Conservation (phyloP, 1,140 invertebrate genomes). For the Bombus picipes region DNA sequence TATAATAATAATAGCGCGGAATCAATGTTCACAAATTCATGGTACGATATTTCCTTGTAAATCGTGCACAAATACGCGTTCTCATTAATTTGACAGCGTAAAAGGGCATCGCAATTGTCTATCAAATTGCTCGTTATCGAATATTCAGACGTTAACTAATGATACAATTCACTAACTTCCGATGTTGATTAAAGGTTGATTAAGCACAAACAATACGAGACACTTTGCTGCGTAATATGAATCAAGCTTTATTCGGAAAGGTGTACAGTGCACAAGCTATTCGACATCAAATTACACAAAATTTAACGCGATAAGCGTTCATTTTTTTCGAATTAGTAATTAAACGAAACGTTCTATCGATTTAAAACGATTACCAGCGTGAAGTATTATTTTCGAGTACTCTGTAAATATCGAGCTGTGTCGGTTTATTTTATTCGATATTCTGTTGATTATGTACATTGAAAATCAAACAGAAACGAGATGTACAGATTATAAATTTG, state of each 20-base stretch:
- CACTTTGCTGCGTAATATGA: slow-evolving; percentile 41
- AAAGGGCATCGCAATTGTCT: slow-evolving; percentile 3
- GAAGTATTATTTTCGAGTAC: not conserved
- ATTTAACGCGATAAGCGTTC: not conserved
- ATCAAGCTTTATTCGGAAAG: slow-evolving; percentile 33
- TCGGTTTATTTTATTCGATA: not conserved
- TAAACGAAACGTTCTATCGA: not conserved
- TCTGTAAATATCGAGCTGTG: not conserved
- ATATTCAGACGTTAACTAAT: slow-evolving; percentile 34
- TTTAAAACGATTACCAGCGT: not conserved
- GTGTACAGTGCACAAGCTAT: not conserved
- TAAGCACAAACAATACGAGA: slow-evolving; percentile 36
- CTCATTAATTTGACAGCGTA: not conserved
- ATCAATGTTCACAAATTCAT: not conserved
- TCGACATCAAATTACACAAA: not conserved
- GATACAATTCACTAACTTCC: slow-evolving; percentile 43
- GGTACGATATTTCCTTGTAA: not conserved
- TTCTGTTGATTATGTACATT: not conserved
- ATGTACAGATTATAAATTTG: too few relatives aligned
- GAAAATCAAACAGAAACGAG: not conserved
- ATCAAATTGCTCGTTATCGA: slow-evolving; percentile 28
- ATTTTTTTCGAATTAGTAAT: not conserved
- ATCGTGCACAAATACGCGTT: not conserved
- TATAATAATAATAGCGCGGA: not conserved
- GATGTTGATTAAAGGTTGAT: slow-evolving; percentile 51